Percentiles rank a stretch among this genome's conserved stretches.
phyloP scores from a whole-genome alignment of 2,888 invertebrate genomes.

The Drepana falcataria region DNA sequence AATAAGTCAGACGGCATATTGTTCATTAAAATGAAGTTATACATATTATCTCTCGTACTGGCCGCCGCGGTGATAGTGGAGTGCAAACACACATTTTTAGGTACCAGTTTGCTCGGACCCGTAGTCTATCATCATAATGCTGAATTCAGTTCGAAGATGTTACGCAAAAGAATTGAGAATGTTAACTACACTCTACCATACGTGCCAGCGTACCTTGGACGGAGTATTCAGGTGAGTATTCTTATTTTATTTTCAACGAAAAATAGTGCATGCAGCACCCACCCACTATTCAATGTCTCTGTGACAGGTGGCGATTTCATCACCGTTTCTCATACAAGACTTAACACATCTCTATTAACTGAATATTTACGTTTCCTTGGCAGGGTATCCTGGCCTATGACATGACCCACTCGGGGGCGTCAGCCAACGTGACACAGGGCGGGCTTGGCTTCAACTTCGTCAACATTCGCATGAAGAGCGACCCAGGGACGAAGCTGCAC shows the following conservation, averaged over 20 bases:
- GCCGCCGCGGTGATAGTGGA: constrained; percentile 22
- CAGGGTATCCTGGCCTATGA: constrained; percentile 49
- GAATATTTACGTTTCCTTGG: constrained; percentile 7
- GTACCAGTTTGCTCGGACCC: constrained; percentile 29
- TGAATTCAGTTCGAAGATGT: constrained; percentile 19
- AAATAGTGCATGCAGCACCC: too few species aligned
- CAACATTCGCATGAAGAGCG: constrained; percentile 38
- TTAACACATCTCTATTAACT: too few species aligned
- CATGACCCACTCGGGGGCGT: constrained; percentile 23
- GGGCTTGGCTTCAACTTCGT: constrained; percentile 31
- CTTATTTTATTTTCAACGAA: not conserved
- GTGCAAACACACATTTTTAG: constrained; percentile 33
- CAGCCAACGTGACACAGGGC: constrained; percentile 35
- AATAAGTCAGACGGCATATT: too few species aligned
- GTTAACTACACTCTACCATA: constrained; percentile 22
- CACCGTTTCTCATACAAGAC: too few species aligned
- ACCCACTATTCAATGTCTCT: too few species aligned
- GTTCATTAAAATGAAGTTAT: constrained; percentile 13
- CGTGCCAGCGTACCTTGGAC: constrained; percentile 8
- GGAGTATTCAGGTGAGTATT: constrained; percentile 18
- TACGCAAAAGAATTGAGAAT: constrained; percentile 37
- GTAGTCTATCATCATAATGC: constrained; percentile 21
- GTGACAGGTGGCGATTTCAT: too few species aligned
- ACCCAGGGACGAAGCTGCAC: constrained; percentile 28
- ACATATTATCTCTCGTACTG: constrained; percentile 11